Percentiles rank a stretch among this genome's conserved stretches.
phyloP scores from a whole-genome alignment of 2,888 invertebrate genomes.

The Torymus aiolomorphi region DNA sequence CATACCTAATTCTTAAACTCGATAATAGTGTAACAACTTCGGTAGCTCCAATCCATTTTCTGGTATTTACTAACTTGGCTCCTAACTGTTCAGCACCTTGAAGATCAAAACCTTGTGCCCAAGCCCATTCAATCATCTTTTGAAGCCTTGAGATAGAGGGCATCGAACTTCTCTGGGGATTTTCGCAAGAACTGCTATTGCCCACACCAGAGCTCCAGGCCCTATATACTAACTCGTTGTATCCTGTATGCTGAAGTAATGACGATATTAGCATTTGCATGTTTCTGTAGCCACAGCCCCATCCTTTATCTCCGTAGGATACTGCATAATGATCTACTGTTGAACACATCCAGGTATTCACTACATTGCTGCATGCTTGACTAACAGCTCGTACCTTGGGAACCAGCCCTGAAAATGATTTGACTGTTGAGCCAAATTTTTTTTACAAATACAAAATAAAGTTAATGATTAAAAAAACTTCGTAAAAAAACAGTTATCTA shows the following conservation, averaged over 20 bases:
- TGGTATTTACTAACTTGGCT: constrained; percentile 87
- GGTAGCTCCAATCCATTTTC: constrained; percentile 96
- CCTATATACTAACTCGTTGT: constrained; percentile 80
- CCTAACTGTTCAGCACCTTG: constrained; percentile 91
- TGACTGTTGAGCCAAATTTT: constrained; percentile 44
- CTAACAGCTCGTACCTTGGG: constrained; percentile 77
- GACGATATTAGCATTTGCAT: constrained; percentile 94
- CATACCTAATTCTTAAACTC: constrained; percentile 86
- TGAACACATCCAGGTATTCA: constrained; percentile 85
- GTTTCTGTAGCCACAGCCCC: constrained; percentile 95
- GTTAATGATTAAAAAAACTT: no score
- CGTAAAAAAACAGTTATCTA: no score
- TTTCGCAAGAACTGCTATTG: constrained; percentile 72
- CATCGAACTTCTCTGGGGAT: constrained; percentile 82
- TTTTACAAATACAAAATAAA: constrained; percentile 19
- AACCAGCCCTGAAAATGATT: constrained; percentile 72
- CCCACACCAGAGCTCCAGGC: constrained; percentile 72
- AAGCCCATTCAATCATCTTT: constrained; percentile 88
- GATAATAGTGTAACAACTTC: constrained; percentile 91
- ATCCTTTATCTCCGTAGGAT: constrained; percentile 92
- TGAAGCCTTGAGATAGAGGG: constrained; percentile 92
- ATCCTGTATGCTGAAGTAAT: constrained; percentile 83
- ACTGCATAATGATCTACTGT: constrained; percentile 91
- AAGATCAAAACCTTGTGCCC: constrained; percentile 88
- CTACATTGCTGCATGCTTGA: constrained; percentile 78